Conservation (phyloP, 2,797 vertebrate genomes). For the Xenopus petersii region DNA sequence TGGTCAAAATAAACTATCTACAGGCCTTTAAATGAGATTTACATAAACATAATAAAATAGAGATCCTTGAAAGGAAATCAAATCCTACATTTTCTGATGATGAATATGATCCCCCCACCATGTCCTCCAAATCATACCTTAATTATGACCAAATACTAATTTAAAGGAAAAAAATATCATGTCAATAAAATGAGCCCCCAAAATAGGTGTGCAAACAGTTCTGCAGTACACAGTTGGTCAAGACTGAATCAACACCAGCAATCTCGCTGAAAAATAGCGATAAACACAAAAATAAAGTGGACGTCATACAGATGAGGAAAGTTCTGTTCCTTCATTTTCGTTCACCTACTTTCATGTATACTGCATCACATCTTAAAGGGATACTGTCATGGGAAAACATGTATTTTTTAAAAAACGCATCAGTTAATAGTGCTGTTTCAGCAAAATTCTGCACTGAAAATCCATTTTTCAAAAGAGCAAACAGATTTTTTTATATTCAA, state of each 20-base stretch:
- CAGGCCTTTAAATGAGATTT: constrained; percentile 1
- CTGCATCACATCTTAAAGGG: no score
- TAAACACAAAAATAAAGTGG: constrained; percentile 8
- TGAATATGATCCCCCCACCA: constrained; percentile 59
- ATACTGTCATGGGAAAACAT: no score
- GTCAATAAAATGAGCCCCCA: neutral
- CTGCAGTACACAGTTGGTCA: constrained; percentile 29
- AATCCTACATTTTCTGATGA: constrained; percentile 40
- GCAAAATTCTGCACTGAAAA: no score
- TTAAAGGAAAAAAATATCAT: constrained; percentile 55
- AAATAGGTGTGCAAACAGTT: constrained; percentile 41
- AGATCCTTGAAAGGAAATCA: constrained; percentile 4
- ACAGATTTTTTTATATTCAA: no score
- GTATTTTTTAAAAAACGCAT: no score
- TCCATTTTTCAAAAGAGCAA: no score
- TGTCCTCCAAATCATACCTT: constrained; percentile 83
- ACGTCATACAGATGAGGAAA: constrained; percentile 53
- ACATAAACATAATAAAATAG: neutral
- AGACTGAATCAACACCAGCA: constrained; percentile 47
- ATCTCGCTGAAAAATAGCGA: constrained; percentile 16
- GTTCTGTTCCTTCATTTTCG: neutral
- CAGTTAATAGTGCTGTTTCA: no score
- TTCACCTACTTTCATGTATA: no score
- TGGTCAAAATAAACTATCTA: neutral
- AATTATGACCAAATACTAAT: constrained; percentile 69